Conservation (phyloP, 2,888 invertebrate species). For the Plebejus argus region DNA sequence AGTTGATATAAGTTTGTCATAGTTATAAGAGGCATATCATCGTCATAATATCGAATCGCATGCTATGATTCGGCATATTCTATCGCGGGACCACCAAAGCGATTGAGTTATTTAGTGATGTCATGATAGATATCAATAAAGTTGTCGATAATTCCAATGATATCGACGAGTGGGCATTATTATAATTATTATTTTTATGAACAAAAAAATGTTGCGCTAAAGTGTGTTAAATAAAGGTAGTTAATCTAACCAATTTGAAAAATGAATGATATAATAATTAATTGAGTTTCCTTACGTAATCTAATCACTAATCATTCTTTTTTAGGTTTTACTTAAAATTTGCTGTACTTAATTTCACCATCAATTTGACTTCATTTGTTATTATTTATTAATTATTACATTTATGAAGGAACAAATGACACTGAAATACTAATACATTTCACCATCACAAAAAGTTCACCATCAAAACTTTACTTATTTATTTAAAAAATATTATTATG, state of each 20-base stretch:
- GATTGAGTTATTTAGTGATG: conserved; percentile 53
- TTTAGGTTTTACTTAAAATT: too few species aligned
- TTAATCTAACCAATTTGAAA: too few species aligned
- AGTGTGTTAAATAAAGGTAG: too few species aligned
- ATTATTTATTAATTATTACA: too few species aligned
- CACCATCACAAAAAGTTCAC: not conserved
- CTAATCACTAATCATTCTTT: too few species aligned
- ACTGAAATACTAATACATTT: not conserved
- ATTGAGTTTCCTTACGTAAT: too few species aligned
- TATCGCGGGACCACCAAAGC: conserved; percentile 76
- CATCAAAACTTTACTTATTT: not conserved
- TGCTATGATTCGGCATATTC: conserved; percentile 77
- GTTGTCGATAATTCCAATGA: conserved; percentile 36
- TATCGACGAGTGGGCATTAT: not conserved
- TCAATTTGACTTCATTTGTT: too few species aligned
- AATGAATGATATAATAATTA: too few species aligned
- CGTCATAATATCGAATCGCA: conserved; percentile 76
- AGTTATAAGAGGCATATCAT: conserved; percentile 73
- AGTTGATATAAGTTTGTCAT: conserved; percentile 44
- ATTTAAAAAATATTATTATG: not conserved
- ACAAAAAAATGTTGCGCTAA: too few species aligned
- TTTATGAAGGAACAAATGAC: not conserved
- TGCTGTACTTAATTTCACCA: too few species aligned
- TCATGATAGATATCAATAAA: conserved; percentile 31
- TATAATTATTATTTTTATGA: too few species aligned